Conservation (phyloP, 1,140 invertebrate species). For the Trissolcus basalis region DNA sequence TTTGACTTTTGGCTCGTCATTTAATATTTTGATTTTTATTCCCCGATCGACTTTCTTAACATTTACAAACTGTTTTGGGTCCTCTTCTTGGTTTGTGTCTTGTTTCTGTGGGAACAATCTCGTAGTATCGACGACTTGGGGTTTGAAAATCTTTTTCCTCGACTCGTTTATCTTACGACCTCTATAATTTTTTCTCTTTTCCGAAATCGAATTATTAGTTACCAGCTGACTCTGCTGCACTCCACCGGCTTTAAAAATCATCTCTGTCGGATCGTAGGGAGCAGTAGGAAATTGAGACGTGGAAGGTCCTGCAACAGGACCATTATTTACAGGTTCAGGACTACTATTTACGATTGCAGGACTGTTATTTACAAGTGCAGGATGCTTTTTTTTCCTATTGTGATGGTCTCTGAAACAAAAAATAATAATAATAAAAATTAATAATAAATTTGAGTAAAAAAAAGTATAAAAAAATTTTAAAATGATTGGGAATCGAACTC, state of each 20-base stretch:
- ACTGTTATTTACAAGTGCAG: conserved; percentile 2
- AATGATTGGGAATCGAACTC: too few species aligned
- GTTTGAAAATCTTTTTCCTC: conserved; percentile 62
- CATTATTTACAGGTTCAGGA: neutral
- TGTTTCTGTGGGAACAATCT: conserved; percentile 46
- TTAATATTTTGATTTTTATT: conserved; percentile 66
- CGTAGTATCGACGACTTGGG: conserved; percentile 65
- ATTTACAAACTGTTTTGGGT: conserved; percentile 55
- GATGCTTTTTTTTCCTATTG: conserved; percentile 25
- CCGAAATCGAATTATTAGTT: conserved; percentile 1
- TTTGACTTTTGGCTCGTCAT: conserved; percentile 54
- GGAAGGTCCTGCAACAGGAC: conserved; percentile 6
- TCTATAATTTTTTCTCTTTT: conserved; percentile 69
- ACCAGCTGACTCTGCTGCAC: conserved; percentile 16
- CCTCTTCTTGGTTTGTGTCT: conserved; percentile 20
- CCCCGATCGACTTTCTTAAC: conserved; percentile 63
- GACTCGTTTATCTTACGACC: conserved; percentile 49
- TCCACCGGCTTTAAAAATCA: conserved; percentile 32
- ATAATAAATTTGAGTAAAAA: conserved; percentile 6
- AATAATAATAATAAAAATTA: conserved; percentile 57
- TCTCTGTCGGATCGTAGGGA: conserved; percentile 59
- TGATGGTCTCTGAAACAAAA: conserved; percentile 21
- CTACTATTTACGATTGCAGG: neutral
- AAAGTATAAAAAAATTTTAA: neutral
- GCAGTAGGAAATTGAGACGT: conserved; percentile 19